Evolutionary conservation across 2,888 invertebrate species (phyloP).

Genomic region (Pandemis cinnamomeana): DNA sequence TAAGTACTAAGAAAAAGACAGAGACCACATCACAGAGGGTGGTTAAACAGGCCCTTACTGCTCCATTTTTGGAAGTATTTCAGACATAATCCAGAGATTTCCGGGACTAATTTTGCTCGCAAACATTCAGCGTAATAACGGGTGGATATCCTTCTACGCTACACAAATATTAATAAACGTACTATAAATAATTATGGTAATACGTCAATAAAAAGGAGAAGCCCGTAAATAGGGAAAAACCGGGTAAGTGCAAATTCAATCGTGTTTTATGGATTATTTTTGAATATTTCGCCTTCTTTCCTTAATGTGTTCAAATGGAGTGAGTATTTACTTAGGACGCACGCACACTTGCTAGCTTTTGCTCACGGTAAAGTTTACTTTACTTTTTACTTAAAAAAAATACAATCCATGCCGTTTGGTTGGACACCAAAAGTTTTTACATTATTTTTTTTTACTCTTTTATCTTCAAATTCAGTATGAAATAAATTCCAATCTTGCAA

Average conservation of each 20-base stretch:
- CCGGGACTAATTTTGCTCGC: neutral
- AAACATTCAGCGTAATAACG: neutral
- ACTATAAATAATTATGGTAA: conserved; percentile 15
- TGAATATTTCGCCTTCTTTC: neutral
- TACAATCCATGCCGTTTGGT: neutral
- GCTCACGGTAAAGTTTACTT: neutral
- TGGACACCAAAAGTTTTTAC: too few relatives aligned
- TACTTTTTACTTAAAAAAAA: neutral
- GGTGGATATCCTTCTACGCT: neutral
- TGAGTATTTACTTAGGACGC: neutral
- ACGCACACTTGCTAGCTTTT: neutral
- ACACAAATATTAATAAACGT: conserved; percentile 2
- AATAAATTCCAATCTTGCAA: too few relatives aligned
- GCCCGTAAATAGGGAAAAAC: neutral
- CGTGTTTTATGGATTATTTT: neutral
- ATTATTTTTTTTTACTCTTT: too few relatives aligned
- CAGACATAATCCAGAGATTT: neutral
- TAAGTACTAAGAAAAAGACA: too few relatives aligned
- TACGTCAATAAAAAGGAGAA: conserved; percentile 6
- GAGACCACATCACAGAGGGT: too few relatives aligned
- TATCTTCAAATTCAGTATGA: too few relatives aligned
- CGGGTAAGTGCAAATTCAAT: neutral
- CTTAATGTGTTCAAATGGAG: neutral
- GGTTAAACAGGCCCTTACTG: too few relatives aligned
- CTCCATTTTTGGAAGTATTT: too few relatives aligned